A percentile compares a stretch with the other conserved stretches of the same genome.
phyloP scores from a whole-genome alignment of 1,140 invertebrate genomes.

The Meloidogyne exigua region DNA sequence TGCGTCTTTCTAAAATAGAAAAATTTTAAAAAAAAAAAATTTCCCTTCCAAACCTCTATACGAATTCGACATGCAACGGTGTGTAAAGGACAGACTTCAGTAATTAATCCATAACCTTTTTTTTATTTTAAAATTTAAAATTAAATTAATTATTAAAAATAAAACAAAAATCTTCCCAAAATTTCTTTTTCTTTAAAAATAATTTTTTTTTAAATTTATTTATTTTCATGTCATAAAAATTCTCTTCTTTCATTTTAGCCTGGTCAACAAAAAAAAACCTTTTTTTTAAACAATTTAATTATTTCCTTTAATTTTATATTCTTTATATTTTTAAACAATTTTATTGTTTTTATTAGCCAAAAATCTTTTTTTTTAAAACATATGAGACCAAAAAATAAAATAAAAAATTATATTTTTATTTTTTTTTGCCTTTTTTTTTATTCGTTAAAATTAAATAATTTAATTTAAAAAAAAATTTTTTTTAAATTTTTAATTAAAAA shows the following conservation, averaged over 20 bases:
- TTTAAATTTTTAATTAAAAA: too few species aligned
- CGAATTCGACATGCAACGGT: constrained; percentile 48
- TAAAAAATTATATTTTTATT: not conserved
- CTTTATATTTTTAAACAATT: not conserved
- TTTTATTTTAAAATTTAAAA: constrained; percentile 17
- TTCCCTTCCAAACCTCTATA: constrained; percentile 38
- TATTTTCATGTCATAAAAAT: not conserved
- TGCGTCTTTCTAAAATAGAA: constrained; percentile 22
- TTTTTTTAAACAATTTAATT: not conserved
- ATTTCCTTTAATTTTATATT: not conserved
- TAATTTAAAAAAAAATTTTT: too few species aligned
- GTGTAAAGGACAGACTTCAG: constrained; percentile 43
- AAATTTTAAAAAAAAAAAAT: not conserved
- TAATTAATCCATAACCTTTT: constrained; percentile 47
- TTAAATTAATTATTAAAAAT: not conserved
- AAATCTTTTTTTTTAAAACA: not conserved
- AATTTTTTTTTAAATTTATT: not conserved
- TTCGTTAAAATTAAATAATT: too few species aligned
- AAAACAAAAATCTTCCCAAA: too few species aligned
- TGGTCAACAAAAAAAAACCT: not conserved
- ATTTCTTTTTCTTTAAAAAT: too few species aligned
- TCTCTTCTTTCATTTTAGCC: not conserved
- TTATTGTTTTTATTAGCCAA: not conserved
- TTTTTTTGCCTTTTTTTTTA: not conserved
- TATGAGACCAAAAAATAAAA: not conserved